Conservation (phyloP, 2,113 vertebrate species). For the Uria aalge region DNA sequence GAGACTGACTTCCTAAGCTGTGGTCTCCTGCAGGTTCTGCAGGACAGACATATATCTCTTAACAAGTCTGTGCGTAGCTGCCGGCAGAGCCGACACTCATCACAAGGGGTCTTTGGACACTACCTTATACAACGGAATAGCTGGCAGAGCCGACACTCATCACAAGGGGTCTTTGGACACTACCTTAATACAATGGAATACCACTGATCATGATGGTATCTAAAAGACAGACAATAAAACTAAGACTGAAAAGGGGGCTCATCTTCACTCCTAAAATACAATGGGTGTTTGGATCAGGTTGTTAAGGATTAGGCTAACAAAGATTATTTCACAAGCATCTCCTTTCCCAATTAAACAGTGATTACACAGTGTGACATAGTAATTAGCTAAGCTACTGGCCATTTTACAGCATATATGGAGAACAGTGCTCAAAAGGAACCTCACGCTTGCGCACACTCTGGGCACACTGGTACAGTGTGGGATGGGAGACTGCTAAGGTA, state of each 20-base stretch:
- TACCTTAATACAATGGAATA: background rate
- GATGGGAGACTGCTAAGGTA: background rate
- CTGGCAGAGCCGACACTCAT: background rate
- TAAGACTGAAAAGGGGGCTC: background rate
- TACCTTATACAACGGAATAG: background rate
- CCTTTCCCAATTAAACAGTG: background rate
- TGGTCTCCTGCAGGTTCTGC: background rate
- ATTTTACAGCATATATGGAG: background rate
- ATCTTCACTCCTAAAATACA: background rate
- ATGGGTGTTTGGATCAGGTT: background rate
- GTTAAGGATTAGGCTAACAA: background rate
- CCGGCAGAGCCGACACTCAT: background rate
- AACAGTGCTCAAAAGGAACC: background rate
- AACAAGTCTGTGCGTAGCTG: no score
- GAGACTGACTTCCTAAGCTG: background rate
- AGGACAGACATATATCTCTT: background rate
- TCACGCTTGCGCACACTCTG: fast-evolving
- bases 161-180: background rate
- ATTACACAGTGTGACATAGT: background rate
- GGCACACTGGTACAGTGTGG: background rate
- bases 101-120: background rate
- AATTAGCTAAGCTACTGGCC: background rate
- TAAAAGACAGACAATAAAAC: background rate
- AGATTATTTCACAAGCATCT: background rate
- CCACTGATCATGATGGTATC: background rate